phyloP scores from a whole-genome alignment of 2,888 invertebrate species.

The Ferdinandea cuprea region DNA sequence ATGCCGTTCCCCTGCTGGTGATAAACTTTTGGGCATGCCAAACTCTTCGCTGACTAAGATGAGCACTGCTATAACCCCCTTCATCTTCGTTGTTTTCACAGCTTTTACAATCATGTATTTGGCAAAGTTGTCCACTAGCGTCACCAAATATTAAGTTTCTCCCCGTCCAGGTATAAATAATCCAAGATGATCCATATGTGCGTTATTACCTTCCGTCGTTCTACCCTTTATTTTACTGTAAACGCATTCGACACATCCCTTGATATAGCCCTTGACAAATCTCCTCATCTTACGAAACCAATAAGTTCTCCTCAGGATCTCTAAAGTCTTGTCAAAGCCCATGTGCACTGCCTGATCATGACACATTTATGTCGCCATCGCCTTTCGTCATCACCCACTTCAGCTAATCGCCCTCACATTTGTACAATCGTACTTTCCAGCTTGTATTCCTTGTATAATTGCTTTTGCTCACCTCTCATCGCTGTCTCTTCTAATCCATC shows the following conservation, averaged over 20 bases:
- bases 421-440: too few species aligned
- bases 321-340: too few species aligned
- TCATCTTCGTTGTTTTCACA: not conserved
- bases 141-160: slow-evolving; percentile 2
- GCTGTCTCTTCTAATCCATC: slow-evolving; percentile 41
- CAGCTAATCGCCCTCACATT: too few species aligned
- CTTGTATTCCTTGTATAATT: too few species aligned
- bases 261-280: too few species aligned
- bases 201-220: not conserved
- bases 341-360: too few species aligned
- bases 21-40: slow-evolving; percentile 19
- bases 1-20: slow-evolving; percentile 16
- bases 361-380: too few species aligned
- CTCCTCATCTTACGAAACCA: too few species aligned
- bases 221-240: not conserved
- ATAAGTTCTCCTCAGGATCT: too few species aligned
- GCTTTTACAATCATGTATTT: not conserved
- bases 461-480: not conserved
- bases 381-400: too few species aligned
- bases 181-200: slow-evolving; percentile 37
- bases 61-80: slow-evolving; percentile 7
- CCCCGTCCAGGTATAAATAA: slow-evolving; percentile 8
- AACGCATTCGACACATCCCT: too few species aligned
- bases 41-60: slow-evolving; percentile 23
- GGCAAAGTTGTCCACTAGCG: slow-evolving; percentile 34